A percentile compares a stretch with the other conserved stretches of the same genome.
These are phyloP conservation scores for Teleogryllus occipitalis DNA, from an alignment of 1,140 invertebrate genomes.

Conservation along the genomic window DNA sequence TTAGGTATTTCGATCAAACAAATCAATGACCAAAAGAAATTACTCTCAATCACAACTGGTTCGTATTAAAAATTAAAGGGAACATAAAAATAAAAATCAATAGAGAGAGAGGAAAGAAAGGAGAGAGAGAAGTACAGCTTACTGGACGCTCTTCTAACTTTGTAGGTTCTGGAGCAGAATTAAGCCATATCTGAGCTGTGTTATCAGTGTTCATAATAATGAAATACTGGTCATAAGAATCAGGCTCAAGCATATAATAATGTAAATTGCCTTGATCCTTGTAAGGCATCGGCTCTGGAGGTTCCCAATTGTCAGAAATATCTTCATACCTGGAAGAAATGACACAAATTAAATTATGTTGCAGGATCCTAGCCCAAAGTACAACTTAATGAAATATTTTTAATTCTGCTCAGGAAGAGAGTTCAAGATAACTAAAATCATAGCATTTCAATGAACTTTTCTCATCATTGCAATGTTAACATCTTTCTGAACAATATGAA, in stretches of 20 bases:
- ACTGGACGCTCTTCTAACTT: conserved; percentile 76
- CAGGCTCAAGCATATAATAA: conserved; percentile 83
- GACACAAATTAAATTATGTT: background rate
- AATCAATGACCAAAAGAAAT: no score
- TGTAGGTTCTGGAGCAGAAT: conserved; percentile 78
- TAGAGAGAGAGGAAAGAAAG: background rate
- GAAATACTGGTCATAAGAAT: conserved; percentile 92
- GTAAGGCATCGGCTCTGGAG: conserved; percentile 78
- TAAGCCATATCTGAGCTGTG: conserved; percentile 77
- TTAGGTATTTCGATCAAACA: no score
- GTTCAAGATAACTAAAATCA: no score
- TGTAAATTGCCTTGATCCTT: conserved; percentile 82
- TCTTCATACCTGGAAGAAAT: conserved; percentile 62
- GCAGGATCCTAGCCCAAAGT: no score
- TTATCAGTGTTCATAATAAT: conserved; percentile 72
- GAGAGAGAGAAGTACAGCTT: conserved; percentile 29
- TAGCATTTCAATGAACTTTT: no score
- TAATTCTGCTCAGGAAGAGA: no score
- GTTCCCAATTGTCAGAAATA: conserved; percentile 87
- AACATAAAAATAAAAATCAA: background rate
- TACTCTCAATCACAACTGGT: no score
- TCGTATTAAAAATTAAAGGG: background rate
- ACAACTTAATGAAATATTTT: no score
- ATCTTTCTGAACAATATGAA: no score
- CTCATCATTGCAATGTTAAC: no score